Evolutionary conservation across 1,140 invertebrate genomes (phyloP).

Genomic region (Spodoptera frugiperda): DNA sequence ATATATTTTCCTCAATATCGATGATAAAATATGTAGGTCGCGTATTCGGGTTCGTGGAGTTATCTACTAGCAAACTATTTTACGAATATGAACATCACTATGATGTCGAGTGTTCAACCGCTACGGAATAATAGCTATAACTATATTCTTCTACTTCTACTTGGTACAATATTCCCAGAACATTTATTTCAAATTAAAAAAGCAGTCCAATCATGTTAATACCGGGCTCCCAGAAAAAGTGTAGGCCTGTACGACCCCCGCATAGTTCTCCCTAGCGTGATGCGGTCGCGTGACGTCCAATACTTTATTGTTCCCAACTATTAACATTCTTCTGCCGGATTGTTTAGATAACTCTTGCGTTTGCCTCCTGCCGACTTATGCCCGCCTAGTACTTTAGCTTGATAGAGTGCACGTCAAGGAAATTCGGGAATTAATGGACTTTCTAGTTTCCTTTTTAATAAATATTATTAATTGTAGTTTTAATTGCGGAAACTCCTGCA

Average conservation of each 20-base stretch:
- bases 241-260: conserved; percentile 1
- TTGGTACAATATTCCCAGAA: background rate
- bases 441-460: no score
- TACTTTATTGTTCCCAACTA: conserved; percentile 71
- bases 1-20: conserved; percentile 36
- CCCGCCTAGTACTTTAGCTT: conserved; percentile 54
- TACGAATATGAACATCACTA: background rate
- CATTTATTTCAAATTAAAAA: background rate
- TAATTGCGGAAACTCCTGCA: no score
- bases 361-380: conserved; percentile 54
- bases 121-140: background rate
- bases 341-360: conserved; percentile 75
- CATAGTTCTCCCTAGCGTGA: conserved; percentile 60
- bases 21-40: conserved; percentile 34
- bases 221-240: conserved; percentile 22
- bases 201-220: conserved; percentile 28
- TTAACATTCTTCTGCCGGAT: conserved; percentile 77
- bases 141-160: no score
- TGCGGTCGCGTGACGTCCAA: conserved; percentile 64
- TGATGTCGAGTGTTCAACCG: background rate
- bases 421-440: conserved; percentile 12
- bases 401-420: conserved; percentile 32
- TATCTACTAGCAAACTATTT: conserved; percentile 13
- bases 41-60: conserved; percentile 18
- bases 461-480: no score